Conservation (phyloP, 2,113 vertebrate species). For the Sinocyclocheilus rhinocerous region DNA sequence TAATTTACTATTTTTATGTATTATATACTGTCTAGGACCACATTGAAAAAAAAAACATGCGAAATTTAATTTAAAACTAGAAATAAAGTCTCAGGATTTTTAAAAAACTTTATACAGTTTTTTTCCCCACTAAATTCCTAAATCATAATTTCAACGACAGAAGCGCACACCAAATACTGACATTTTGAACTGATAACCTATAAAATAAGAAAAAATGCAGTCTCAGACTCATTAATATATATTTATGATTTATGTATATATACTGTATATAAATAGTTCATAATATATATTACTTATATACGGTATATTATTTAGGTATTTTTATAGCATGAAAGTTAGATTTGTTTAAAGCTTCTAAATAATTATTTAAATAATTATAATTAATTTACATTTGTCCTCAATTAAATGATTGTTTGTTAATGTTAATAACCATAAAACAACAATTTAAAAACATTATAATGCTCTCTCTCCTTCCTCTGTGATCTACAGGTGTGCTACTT, state of each 20-base stretch:
- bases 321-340: neutral
- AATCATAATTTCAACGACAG: neutral
- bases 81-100: too few relatives aligned
- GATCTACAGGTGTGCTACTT: conserved; percentile 9
- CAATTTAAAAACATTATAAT: neutral
- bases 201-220: neutral
- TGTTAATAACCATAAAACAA: neutral
- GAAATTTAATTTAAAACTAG: too few relatives aligned
- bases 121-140: neutral
- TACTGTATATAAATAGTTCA: too few relatives aligned
- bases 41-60: too few relatives aligned
- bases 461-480: conserved; percentile 2
- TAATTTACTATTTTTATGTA: neutral
- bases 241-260: neutral
- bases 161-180: neutral
- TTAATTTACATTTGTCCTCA: neutral
- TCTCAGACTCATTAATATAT: neutral
- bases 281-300: neutral
- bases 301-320: neutral
- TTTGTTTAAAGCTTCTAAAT: conserved; percentile 7
- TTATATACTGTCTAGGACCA: neutral
- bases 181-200: neutral
- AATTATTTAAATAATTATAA: neutral
- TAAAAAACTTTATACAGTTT: neutral
- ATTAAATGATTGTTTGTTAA: neutral